Percentiles rank a stretch among this genome's conserved stretches.
phyloP scores from a whole-genome alignment of 92 coral and sea anemone genomes.

The Anthopleura xanthogrammica region DNA sequence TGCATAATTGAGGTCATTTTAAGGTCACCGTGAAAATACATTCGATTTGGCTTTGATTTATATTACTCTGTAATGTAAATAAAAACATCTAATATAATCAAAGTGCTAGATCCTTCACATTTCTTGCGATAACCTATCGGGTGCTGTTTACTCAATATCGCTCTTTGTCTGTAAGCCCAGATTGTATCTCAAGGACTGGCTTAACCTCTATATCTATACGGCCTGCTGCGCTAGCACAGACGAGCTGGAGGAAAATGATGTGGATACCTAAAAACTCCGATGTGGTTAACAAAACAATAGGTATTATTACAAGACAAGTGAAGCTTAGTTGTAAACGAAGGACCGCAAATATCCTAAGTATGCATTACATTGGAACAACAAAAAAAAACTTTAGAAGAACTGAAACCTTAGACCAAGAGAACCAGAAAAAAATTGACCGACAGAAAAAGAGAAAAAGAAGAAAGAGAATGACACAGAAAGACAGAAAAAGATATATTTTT shows the following conservation, averaged over 20 bases:
- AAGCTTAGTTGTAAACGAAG: neutral
- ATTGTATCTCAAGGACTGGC: neutral
- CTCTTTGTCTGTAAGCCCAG: neutral
- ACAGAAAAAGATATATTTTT: too few relatives aligned
- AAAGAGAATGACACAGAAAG: neutral
- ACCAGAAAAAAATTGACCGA: neutral
- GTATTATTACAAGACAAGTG: neutral
- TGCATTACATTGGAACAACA: neutral
- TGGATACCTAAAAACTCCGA: neutral
- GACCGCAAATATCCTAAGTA: neutral
- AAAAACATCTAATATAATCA: neutral
- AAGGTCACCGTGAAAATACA: neutral
- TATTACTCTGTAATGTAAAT: slow-evolving; percentile 1
- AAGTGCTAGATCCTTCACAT: neutral
- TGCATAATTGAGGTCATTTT: neutral
- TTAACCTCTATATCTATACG: neutral
- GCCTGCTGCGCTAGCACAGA: neutral
- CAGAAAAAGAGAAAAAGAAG: neutral
- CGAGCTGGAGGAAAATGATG: neutral
- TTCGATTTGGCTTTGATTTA: neutral
- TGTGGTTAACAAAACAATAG: neutral
- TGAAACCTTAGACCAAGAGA: neutral
- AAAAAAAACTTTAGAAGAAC: too few relatives aligned
- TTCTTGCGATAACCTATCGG: neutral
- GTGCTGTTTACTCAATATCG: neutral